A percentile compares a stretch with the other conserved stretches of the same genome.
Evolutionary conservation across 2,888 invertebrate species (phyloP).

Genomic region (Cryptocephalus moraei): DNA sequence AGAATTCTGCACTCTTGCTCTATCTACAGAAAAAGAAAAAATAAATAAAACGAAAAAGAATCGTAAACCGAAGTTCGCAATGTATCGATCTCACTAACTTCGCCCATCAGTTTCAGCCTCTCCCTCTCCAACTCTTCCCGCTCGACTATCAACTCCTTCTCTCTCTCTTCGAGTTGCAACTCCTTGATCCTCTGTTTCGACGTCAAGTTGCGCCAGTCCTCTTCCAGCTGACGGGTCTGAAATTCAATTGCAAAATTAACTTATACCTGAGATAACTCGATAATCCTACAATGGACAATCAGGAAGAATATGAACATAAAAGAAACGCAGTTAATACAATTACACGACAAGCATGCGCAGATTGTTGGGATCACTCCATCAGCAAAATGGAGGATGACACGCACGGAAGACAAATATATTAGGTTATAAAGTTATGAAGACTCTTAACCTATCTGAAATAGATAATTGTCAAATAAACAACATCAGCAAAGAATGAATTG

Average conservation of each 20-base stretch:
- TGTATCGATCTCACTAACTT: conserved; percentile 22
- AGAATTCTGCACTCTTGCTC: conserved; percentile 55
- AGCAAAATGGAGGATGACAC: too few relatives aligned
- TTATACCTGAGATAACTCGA: too few relatives aligned
- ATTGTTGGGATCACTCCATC: too few relatives aligned
- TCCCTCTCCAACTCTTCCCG: conserved; percentile 45
- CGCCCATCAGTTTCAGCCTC: conserved; percentile 43
- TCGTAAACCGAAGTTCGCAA: conserved; percentile 14
- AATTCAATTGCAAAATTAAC: conserved; percentile 17
- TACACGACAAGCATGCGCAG: too few relatives aligned
- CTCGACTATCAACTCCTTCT: conserved; percentile 43
- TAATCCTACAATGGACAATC: too few relatives aligned
- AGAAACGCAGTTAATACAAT: too few relatives aligned
- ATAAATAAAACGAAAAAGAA: conserved; percentile 21
- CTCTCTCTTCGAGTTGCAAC: conserved; percentile 46
- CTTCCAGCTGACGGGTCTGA: conserved; percentile 35
- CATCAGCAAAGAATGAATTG: too few relatives aligned
- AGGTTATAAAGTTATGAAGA: too few relatives aligned
- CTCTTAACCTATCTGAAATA: too few relatives aligned
- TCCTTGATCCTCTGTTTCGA: conserved; percentile 44
- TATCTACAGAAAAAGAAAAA: conserved; percentile 44
- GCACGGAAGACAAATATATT: too few relatives aligned
- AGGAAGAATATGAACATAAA: too few relatives aligned
- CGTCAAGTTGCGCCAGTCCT: conserved; percentile 41
- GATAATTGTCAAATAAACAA: too few relatives aligned